These are phyloP conservation scores for Nemapogon koenigi DNA, from an alignment of 2,888 invertebrate genomes.

Conservation along the genomic window DNA sequence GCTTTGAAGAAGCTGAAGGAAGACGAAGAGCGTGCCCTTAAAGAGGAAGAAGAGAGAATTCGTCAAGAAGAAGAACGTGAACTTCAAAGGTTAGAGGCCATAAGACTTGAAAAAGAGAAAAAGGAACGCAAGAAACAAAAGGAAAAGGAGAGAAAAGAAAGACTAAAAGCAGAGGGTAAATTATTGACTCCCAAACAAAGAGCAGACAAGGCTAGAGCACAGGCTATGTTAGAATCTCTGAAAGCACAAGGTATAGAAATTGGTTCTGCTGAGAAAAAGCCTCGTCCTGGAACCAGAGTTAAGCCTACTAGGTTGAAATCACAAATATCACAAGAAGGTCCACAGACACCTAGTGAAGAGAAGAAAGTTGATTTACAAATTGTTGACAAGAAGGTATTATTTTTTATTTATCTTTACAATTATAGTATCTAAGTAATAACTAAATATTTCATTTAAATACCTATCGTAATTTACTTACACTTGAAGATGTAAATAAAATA, in stretches of 20 bases:
- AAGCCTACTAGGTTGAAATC: conserved; percentile 74
- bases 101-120: conserved; percentile 82
- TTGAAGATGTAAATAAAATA: too few relatives aligned
- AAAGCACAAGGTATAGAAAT: conserved; percentile 88
- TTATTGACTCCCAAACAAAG: conserved; percentile 92
- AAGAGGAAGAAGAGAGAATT: conserved; percentile 83
- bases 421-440: too few relatives aligned
- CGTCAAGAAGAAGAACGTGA: conserved; percentile 78
- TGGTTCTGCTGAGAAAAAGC: conserved; percentile 72
- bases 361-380: conserved; percentile 57
- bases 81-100: conserved; percentile 73
- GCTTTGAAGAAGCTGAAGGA: conserved; percentile 87
- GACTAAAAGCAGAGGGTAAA: conserved; percentile 96
- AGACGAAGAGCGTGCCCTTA: conserved; percentile 79
- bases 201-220: conserved; percentile 86
- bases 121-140: conserved; percentile 90
- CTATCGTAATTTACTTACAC: too few relatives aligned
- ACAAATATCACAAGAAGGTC: conserved; percentile 65
- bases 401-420: too few relatives aligned
- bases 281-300: conserved; percentile 75
- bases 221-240: conserved; percentile 86
- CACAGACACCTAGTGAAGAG: conserved; percentile 51
- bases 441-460: too few relatives aligned
- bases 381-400: conserved; percentile 56
- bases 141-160: conserved; percentile 90